Base-by-base conservation (phyloP, 1,140 invertebrate genomes). In the Tetragonula clypearis region DNA sequence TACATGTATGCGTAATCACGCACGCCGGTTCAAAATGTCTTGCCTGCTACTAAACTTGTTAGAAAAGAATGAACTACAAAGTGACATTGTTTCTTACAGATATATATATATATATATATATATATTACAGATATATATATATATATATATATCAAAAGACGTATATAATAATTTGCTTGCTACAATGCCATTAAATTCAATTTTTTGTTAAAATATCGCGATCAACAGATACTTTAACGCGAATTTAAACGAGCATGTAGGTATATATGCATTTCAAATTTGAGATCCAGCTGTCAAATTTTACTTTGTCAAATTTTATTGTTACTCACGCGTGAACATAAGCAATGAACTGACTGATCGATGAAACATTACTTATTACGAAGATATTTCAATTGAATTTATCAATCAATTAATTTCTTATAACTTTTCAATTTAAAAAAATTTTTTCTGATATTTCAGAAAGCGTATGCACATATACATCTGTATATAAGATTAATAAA, bases 21-120 rank as follows among this genome's bases (percentile, higher is more conserved):
- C 66, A 79, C 35, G 76, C 49, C 62, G 75, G 81, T 60, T 58
- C 30, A 41, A 4, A 82, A 26, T 75, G 55, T 41, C 15, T 6
- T 55, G 49, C 14, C 11, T 62, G 58, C 58, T n/a, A n/a, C n/a
- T n/a, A n/a, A 11, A 53, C 19, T 19, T 21, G 19, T 35, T 19
- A 23, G 2, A 55, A 62, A 60, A 75, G 21, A 53, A 35, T 73
- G 26, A n/a, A 8, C 30, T 35, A 75, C n/a, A 8, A 26, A 26
- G 23, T 17, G 53, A 0, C 21, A 23, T 35, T 6, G 9, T 79
- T 30, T 66, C 41, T 60, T 35, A 11, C 21, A 30, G 35, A n/a
- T n/a, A n/a, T n/a, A n/a, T n/a, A n/a, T n/a, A n/a, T n/a, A n/a
- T n/a, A n/a, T n/a, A n/a, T n/a, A n/a, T n/a, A n/a, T n/a, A n/a